Evolutionary conservation across 2,888 invertebrate genomes (phyloP).

Genomic region (Zygogramma bicolorata): DNA sequence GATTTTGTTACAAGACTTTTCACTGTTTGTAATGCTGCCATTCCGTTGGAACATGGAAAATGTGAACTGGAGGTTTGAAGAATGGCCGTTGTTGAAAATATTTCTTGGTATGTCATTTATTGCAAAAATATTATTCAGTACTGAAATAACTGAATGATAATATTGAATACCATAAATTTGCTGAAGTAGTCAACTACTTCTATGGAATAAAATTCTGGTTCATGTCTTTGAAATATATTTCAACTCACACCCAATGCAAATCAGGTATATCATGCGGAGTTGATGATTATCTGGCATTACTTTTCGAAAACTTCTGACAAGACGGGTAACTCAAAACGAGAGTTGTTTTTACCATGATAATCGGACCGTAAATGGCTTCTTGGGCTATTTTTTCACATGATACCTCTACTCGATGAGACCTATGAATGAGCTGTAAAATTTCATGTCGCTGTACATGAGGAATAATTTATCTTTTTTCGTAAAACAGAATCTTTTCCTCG

Average conservation of each 20-base stretch:
- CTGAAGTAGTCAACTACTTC: conserved; percentile 48
- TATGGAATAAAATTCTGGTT: conserved; percentile 41
- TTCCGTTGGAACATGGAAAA: too few species aligned
- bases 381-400: conserved; percentile 34
- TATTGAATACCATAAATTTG: conserved; percentile 45
- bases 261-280: conserved; percentile 24
- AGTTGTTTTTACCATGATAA: conserved; percentile 45
- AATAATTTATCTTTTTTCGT: conserved; percentile 13
- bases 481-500: conserved; percentile 12
- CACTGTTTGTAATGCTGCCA: too few species aligned
- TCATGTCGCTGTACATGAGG: conserved; percentile 1
- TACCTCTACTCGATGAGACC: conserved; percentile 28
- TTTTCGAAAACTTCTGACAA: conserved; percentile 27
- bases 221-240: conserved; percentile 28
- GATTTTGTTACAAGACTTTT: too few species aligned
- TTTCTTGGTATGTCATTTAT: conserved; percentile 26
- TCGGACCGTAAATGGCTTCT: conserved; percentile 50
- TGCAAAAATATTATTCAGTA: conserved; percentile 29
- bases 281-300: conserved; percentile 30
- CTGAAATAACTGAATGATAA: too few species aligned
- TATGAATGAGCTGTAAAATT: conserved; percentile 22
- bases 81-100: conserved; percentile 35
- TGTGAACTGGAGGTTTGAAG: conserved; percentile 26
- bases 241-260: conserved; percentile 32
- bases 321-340: conserved; percentile 25